phyloP scores from a whole-genome alignment of 2,888 invertebrate species.

The Microctonus hyperodae region DNA sequence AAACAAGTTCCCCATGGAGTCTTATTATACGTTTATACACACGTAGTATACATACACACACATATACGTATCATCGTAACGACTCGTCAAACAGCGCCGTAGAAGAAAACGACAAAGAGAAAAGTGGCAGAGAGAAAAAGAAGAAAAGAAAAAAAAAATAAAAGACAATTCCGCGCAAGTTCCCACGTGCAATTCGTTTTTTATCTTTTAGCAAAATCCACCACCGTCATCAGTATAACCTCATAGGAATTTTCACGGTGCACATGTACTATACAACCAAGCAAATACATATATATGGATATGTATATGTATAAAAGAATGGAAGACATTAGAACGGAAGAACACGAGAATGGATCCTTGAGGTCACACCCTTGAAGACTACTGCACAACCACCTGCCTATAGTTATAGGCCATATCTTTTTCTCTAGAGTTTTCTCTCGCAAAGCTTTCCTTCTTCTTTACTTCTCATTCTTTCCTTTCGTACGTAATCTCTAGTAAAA shows the following conservation, averaged over 20 bases:
- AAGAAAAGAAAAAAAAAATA: no score
- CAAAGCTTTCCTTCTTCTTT: not conserved
- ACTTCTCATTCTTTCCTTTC: not conserved
- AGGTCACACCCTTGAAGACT: conserved; percentile 1
- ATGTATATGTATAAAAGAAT: not conserved
- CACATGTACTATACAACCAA: not conserved
- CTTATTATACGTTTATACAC: not conserved
- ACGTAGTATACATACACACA: not conserved
- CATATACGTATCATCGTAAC: not conserved
- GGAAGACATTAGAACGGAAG: conserved; percentile 1
- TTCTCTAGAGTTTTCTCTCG: not conserved
- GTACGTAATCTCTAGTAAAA: not conserved
- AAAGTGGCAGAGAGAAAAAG: not conserved
- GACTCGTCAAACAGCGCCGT: conserved; percentile 1
- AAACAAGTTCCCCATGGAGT: not conserved
- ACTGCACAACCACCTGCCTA: not conserved
- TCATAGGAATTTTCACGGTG: not conserved
- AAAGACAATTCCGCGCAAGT: conserved; percentile 26
- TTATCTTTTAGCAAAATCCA: conserved; percentile 4
- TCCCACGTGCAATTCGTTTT: conserved; percentile 1
- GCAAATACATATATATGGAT: no score
- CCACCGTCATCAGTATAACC: not conserved
- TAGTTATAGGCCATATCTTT: not conserved
- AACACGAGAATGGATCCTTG: not conserved
- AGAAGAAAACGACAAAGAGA: not conserved